Percentiles rank a stretch among this genome's conserved stretches.
Evolutionary conservation across 2,888 invertebrate species (phyloP).

Genomic region (Achlya flavicornis): DNA sequence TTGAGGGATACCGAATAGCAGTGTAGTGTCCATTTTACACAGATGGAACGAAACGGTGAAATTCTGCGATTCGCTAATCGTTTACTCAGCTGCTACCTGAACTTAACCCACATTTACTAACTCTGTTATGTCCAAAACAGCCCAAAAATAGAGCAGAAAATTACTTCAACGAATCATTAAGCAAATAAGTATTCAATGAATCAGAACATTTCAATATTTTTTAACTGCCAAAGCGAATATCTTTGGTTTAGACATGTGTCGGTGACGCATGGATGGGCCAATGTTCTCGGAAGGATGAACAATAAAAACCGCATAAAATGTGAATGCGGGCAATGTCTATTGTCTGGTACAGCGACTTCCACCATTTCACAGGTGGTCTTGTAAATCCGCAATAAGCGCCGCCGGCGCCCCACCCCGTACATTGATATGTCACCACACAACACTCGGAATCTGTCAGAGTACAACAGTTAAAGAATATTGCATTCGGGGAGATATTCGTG

Average conservation of each 20-base stretch:
- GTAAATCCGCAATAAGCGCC: slow-evolving; percentile 43
- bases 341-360: slow-evolving; percentile 33
- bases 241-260: slow-evolving; percentile 27
- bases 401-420: no score
- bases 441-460: slow-evolving; percentile 42
- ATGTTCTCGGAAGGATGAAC: slow-evolving; percentile 43
- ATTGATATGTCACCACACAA: slow-evolving; percentile 39
- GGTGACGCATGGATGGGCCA: slow-evolving; percentile 32
- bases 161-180: neutral
- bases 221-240: slow-evolving; percentile 15
- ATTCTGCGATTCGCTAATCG: slow-evolving; percentile 38
- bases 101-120: slow-evolving; percentile 23
- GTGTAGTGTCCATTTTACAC: slow-evolving; percentile 45
- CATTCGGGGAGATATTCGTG: slow-evolving; percentile 35
- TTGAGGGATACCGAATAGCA: slow-evolving; percentile 30
- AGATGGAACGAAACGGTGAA: slow-evolving; percentile 36
- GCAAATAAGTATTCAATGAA: neutral
- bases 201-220: neutral
- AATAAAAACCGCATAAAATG: slow-evolving; percentile 45
- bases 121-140: neutral
- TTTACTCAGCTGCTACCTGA: slow-evolving; percentile 26
- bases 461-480: slow-evolving; percentile 43
- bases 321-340: slow-evolving; percentile 35
- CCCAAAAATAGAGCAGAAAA: no score
- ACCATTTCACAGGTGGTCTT: slow-evolving; percentile 36